phyloP scores from a whole-genome alignment of 2,113 vertebrate genomes.

The Epinephelus moara region DNA sequence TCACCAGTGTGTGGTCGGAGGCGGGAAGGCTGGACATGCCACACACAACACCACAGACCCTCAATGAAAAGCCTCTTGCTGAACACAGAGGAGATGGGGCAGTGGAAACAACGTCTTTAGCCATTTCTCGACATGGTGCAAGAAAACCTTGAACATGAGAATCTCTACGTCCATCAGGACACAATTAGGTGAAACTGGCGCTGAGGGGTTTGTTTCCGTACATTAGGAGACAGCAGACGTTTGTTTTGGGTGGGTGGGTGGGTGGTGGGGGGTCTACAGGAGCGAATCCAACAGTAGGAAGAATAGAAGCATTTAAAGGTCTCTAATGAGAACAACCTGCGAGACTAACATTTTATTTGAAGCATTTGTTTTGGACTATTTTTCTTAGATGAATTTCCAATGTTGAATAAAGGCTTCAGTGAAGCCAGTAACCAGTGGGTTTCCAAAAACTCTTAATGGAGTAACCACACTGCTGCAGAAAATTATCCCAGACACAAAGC shows the following conservation, averaged over 20 bases:
- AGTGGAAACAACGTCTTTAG: slow-evolving; percentile 37
- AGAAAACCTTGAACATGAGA: slow-evolving; percentile 25
- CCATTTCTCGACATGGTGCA: slow-evolving; percentile 26
- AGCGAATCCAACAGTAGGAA: slow-evolving; percentile 21
- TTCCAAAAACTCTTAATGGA: background rate
- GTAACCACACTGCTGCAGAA: slow-evolving; percentile 27
- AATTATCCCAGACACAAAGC: slow-evolving; percentile 46
- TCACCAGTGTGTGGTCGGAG: slow-evolving; percentile 16
- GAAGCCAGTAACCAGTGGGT: background rate
- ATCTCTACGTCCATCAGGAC: slow-evolving; percentile 41
- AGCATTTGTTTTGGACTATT: slow-evolving; percentile 9
- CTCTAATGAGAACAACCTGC: slow-evolving; percentile 45
- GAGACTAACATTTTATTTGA: background rate
- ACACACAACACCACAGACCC: slow-evolving; percentile 14
- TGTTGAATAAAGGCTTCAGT: slow-evolving; percentile 9
- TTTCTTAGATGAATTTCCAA: background rate
- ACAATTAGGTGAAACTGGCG: slow-evolving; percentile 34
- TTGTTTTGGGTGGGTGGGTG: background rate
- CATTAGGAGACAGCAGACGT: background rate
- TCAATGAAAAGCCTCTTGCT: slow-evolving; percentile 52
- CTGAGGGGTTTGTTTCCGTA: background rate
- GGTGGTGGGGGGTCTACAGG: background rate
- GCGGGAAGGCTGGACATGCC: slow-evolving; percentile 11
- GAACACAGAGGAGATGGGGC: slow-evolving; percentile 11
- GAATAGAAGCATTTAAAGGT: slow-evolving; percentile 28